Percentiles rank a stretch among this genome's conserved stretches.
Evolutionary conservation across 2,113 vertebrate genomes (phyloP).

Genomic region (Tiliqua scincoides): DNA sequence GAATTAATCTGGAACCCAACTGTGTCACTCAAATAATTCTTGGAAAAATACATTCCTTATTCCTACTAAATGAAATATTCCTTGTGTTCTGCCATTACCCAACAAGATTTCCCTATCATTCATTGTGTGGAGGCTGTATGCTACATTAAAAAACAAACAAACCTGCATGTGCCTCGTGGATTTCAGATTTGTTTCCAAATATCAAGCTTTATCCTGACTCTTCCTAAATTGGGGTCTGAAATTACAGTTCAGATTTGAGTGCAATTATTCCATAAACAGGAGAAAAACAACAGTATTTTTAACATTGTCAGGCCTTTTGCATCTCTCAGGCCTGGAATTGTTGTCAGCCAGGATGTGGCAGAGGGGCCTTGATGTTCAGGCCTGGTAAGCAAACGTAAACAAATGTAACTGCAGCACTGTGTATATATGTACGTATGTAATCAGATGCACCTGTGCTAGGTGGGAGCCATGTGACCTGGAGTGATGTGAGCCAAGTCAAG

Average conservation of each 20-base stretch:
- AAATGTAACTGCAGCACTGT: no score
- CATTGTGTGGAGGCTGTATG: slow-evolving; percentile 6
- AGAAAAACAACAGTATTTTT: no score
- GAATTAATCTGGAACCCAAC: background rate
- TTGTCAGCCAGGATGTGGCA: no score
- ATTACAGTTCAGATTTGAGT: background rate
- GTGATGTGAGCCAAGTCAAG: no score
- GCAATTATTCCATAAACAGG: slow-evolving; percentile 1
- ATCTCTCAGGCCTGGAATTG: no score
- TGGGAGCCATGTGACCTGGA: no score
- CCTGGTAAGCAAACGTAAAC: no score
- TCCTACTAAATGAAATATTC: background rate
- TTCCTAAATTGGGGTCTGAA: background rate
- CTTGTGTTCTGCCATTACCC: background rate
- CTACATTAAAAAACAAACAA: background rate
- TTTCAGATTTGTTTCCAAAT: background rate
- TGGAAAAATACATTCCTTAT: background rate
- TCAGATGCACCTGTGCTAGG: no score
- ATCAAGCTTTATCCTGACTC: background rate
- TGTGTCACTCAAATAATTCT: background rate
- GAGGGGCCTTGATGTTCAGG: no score
- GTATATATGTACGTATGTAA: no score
- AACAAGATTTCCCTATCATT: background rate
- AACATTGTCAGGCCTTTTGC: no score
- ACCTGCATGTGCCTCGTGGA: background rate